These are phyloP conservation scores for Castor canadensis DNA, from an alignment of 2,113 vertebrate species.

Conservation along the genomic window DNA sequence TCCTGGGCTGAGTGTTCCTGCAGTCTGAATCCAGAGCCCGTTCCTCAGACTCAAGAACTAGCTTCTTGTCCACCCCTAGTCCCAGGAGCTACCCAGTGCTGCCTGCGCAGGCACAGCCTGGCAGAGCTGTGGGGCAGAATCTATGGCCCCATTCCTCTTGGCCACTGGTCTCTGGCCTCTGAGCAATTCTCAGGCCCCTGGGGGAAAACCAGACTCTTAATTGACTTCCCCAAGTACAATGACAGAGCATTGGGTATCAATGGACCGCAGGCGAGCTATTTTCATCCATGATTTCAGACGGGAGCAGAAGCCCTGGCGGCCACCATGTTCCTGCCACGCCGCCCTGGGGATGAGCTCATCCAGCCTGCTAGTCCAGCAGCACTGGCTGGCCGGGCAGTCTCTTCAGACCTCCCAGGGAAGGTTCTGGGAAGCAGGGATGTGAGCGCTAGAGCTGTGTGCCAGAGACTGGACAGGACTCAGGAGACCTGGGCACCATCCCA, in stretches of 20 bases:
- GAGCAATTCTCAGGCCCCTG: constrained; percentile 10
- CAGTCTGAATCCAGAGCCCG: background rate
- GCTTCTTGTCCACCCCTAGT: background rate
- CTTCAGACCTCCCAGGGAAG: constrained; percentile 41
- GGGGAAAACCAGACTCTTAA: constrained; percentile 36
- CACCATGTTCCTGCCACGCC: background rate
- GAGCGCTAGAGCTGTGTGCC: background rate
- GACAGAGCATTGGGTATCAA: constrained; percentile 56
- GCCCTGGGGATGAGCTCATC: constrained; percentile 61
- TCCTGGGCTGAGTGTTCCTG: constrained; percentile 41
- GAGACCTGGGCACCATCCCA: background rate
- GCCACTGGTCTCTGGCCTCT: background rate
- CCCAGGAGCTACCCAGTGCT: background rate
- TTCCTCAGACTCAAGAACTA: background rate
- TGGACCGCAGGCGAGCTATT: constrained; percentile 63
- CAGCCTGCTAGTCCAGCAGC: background rate
- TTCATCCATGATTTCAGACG: constrained; percentile 41
- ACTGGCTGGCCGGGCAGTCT: background rate
- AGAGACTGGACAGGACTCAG: background rate
- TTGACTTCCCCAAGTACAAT: constrained; percentile 50
- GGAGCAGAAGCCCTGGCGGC: constrained; percentile 4
- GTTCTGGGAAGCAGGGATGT: background rate
- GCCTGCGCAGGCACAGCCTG: background rate
- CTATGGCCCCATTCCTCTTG: background rate
- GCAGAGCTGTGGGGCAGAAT: background rate